Conservation (phyloP, 2,888 invertebrate species). For the Cheilosia vulpina region DNA sequence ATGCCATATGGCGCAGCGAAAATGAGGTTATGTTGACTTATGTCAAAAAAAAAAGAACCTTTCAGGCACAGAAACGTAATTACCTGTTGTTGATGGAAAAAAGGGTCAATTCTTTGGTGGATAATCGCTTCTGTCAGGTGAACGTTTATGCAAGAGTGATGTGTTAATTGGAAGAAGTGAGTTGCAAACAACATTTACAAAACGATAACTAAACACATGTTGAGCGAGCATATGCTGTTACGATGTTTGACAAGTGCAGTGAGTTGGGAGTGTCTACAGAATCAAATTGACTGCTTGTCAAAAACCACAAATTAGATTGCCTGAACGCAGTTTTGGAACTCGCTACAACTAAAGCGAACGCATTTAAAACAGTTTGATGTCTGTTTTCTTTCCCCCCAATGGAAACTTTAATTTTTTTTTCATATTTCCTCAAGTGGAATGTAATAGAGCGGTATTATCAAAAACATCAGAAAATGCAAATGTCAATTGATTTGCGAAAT, state of each 20-base stretch:
- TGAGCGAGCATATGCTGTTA: background rate
- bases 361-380: too few relatives aligned
- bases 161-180: conserved; percentile 26
- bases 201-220: background rate
- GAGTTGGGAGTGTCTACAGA: background rate
- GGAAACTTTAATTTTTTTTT: too few relatives aligned
- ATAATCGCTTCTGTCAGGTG: conserved; percentile 42
- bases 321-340: too few relatives aligned
- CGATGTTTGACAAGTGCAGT: background rate
- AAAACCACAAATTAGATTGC: too few relatives aligned
- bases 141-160: conserved; percentile 25
- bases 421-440: too few relatives aligned
- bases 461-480: too few relatives aligned
- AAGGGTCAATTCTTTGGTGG: conserved; percentile 10
- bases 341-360: too few relatives aligned
- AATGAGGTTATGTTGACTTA: background rate
- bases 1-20: conserved; percentile 6
- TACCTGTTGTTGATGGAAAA: background rate
- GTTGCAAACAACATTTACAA: background rate
- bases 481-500: too few relatives aligned
- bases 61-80: background rate
- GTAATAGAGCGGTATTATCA: too few relatives aligned
- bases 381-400: too few relatives aligned
- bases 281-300: too few relatives aligned
- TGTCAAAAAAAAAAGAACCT: background rate